A percentile compares a stretch with the other conserved stretches of the same genome.
phyloP scores from a whole-genome alignment of 2,888 invertebrate genomes.

The Clunio marinus region DNA sequence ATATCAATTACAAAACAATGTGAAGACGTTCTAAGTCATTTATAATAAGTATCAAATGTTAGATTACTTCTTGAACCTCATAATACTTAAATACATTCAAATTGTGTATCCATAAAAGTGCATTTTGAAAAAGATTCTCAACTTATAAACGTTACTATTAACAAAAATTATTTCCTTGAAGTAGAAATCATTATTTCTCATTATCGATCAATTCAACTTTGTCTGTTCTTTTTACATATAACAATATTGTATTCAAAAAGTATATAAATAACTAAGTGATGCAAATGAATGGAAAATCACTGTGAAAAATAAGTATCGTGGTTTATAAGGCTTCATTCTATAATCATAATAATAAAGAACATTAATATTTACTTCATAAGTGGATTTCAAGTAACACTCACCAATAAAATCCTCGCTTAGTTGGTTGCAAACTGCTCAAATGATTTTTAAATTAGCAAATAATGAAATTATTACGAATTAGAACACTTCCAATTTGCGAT shows the following conservation, averaged over 20 bases:
- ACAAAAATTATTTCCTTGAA: slow-evolving; percentile 26
- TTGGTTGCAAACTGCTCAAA: too few species aligned
- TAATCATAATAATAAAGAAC: not conserved
- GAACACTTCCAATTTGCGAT: not conserved
- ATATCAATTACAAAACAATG: slow-evolving; percentile 37
- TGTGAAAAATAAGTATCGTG: not conserved
- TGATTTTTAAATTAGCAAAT: too few species aligned
- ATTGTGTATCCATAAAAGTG: slow-evolving; percentile 27
- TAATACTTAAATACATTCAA: too few species aligned
- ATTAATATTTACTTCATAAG: too few species aligned
- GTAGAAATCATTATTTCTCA: not conserved
- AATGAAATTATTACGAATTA: slow-evolving; percentile 1
- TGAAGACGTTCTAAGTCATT: slow-evolving; percentile 26
- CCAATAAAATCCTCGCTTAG: too few species aligned
- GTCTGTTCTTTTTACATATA: not conserved
- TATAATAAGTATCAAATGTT: slow-evolving; percentile 21
- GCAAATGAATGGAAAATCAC: slow-evolving; percentile 12
- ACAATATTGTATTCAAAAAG: slow-evolving; percentile 16
- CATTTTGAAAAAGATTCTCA: not conserved
- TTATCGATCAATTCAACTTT: slow-evolving; percentile 14
- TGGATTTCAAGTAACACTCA: too few species aligned
- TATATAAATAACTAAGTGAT: not conserved
- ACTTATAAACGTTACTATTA: slow-evolving; percentile 29
- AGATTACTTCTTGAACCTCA: slow-evolving; percentile 14
- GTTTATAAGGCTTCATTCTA: not conserved